These are phyloP conservation scores for Sylvia atricapilla DNA, from an alignment of 2,113 vertebrate genomes.

Conservation along the genomic window DNA sequence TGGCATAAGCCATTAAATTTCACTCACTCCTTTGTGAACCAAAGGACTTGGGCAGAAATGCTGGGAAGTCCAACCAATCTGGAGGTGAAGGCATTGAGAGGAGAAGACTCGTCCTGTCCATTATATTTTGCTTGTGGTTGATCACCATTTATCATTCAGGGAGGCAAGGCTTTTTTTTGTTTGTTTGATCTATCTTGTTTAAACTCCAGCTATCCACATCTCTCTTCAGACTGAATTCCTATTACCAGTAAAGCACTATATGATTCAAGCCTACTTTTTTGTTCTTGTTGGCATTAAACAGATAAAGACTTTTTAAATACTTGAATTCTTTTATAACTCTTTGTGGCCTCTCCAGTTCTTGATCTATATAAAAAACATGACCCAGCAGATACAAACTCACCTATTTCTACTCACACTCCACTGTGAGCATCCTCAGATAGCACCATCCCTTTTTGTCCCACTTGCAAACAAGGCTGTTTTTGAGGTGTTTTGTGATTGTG, in stretches of 20 bases:
- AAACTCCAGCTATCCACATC: not conserved
- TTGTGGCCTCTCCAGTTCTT: not conserved
- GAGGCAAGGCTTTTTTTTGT: not conserved
- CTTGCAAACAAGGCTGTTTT: not conserved
- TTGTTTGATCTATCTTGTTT: not conserved
- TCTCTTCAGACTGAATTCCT: not conserved
- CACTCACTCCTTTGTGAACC: not conserved
- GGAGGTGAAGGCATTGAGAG: not conserved
- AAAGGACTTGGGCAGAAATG: not conserved
- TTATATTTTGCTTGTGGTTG: not conserved
- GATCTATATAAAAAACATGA: not conserved
- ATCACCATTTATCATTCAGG: not conserved
- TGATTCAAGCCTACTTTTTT: not conserved
- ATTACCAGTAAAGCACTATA: not conserved
- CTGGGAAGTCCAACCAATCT: not conserved
- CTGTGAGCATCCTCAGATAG: not conserved
- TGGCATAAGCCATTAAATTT: not conserved
- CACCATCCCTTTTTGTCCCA: not conserved
- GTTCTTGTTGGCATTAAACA: not conserved
- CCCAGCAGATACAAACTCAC: not conserved
- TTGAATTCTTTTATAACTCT: not conserved
- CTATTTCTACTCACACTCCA: not conserved
- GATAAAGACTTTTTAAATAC: not conserved
- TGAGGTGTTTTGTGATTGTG: accelerated
- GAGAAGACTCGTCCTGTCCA: not conserved